Evolutionary conservation across 2,888 invertebrate species (phyloP).

Genomic region (Metellina segmentata): DNA sequence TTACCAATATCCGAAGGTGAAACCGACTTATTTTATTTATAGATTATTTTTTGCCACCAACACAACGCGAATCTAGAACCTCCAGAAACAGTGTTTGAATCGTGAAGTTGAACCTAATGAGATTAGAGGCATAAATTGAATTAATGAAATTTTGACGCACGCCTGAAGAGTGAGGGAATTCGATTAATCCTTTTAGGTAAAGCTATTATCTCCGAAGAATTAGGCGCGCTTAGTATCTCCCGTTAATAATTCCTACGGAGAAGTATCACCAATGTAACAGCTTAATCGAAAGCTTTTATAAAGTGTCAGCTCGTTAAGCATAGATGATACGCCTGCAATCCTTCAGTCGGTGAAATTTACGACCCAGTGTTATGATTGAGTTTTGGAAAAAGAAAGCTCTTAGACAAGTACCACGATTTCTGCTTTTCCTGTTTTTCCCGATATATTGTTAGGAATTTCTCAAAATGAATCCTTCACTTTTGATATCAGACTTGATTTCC

Average conservation of each 20-base stretch:
- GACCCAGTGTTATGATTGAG: background rate
- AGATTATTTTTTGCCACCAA: background rate
- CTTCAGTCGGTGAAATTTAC: slow-evolving; percentile 2
- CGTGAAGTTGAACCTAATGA: slow-evolving; percentile 15
- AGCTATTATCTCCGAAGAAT: slow-evolving; percentile 57
- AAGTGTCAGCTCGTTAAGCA: slow-evolving; percentile 46
- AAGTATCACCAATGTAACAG: slow-evolving; percentile 22
- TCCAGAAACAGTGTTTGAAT: background rate
- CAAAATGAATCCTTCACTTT: no score
- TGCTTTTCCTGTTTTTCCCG: no score
- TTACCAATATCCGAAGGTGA: background rate
- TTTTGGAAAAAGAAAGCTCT: background rate
- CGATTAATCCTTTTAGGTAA: slow-evolving; percentile 58
- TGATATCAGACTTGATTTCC: no score
- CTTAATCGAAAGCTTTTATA: slow-evolving; percentile 56
- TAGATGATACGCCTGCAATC: slow-evolving; percentile 18
- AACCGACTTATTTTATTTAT: background rate
- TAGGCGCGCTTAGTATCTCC: slow-evolving; percentile 19
- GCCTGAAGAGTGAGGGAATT: slow-evolving; percentile 15
- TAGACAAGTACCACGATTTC: no score
- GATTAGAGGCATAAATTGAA: slow-evolving; percentile 47
- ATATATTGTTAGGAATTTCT: no score
- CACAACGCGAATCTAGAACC: no score
- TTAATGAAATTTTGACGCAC: slow-evolving; percentile 50
- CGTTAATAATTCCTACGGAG: slow-evolving; percentile 31